Base-by-base conservation (phyloP, 2,113 vertebrate genomes). In the Piliocolobus tephrosceles region DNA sequence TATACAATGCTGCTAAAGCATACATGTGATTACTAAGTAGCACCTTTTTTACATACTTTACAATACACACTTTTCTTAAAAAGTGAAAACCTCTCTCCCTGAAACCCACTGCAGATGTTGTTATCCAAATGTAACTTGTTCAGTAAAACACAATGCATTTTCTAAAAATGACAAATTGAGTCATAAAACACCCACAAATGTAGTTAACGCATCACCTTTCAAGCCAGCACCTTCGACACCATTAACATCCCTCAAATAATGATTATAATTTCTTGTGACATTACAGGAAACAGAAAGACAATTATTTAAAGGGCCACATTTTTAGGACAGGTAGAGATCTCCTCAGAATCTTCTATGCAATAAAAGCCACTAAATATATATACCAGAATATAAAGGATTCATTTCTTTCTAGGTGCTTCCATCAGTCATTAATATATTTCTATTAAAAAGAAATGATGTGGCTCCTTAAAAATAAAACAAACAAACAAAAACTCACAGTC, bases 81-180 rank as follows among this genome's bases (percentile, higher is more conserved):
- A 90, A 84, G 58, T 52, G 40, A 79, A 93, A 96, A 91, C 30
- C 82, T 83, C 66, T 95, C 55, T 66, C 70, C 14, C 83, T 66
- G 83, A 90, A 93, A 91, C 23, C 25, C 40, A 84, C 3, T 47
- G 93, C 57, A 8, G 45, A 64, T 85, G 95, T 90, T 90, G 64
- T 89, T 96, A 97, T 58, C 79, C 68, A 93, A 93, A 90, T 89
- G 80, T 76, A 95, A 83, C 23, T 20, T 68, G 73, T 47, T 93
- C 94, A 81, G 55, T 27, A 84, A 91, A 88, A 95, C n/a, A 97
- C 83, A 96, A 96, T 72, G 18, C 50, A 30, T 66, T 92, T 92
- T 85, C 70, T 88, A 57, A 84, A 92, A 97, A 88, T 88, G 97
- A 96, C 93, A 97, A 72, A 91, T 45, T 89, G 94, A 97, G 58